Conservation (phyloP, 2,888 invertebrate genomes). For the Psylliodes chrysocephalus region DNA sequence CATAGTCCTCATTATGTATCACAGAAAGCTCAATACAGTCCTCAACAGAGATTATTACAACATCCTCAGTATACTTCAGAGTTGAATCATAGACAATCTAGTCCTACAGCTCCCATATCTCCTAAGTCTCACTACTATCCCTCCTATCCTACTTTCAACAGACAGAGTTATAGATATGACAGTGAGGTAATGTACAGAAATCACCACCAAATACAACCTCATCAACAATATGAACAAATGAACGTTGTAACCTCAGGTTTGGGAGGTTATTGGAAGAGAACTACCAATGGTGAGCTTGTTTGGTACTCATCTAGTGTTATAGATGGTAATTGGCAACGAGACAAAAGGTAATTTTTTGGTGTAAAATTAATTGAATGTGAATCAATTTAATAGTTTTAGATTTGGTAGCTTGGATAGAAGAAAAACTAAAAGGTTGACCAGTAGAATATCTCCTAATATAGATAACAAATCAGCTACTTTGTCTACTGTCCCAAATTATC, state of each 20-base stretch:
- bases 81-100: slow-evolving; percentile 49
- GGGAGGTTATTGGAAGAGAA: slow-evolving; percentile 62
- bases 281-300: slow-evolving; percentile 60
- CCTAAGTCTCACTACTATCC: slow-evolving; percentile 51
- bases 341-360: slow-evolving; percentile 55
- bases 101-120: slow-evolving; percentile 48
- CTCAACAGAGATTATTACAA: slow-evolving; percentile 32
- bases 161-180: slow-evolving; percentile 38
- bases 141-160: slow-evolving; percentile 45
- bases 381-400: slow-evolving; percentile 55
- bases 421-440: slow-evolving; percentile 63
- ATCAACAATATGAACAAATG: slow-evolving; percentile 62
- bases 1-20: slow-evolving; percentile 37
- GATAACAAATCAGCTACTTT: slow-evolving; percentile 60
- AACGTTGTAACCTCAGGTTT: slow-evolving; percentile 57
- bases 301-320: slow-evolving; percentile 59
- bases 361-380: neutral
- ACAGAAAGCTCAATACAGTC: slow-evolving; percentile 34
- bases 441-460: slow-evolving; percentile 58
- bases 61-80: slow-evolving; percentile 34
- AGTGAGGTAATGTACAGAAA: slow-evolving; percentile 46
- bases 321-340: slow-evolving; percentile 58
- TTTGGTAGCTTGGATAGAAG: slow-evolving; percentile 72
- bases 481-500: slow-evolving; percentile 53
- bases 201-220: slow-evolving; percentile 60